phyloP scores from a whole-genome alignment of 2,113 vertebrate genomes.

The Anguilla japonica region DNA sequence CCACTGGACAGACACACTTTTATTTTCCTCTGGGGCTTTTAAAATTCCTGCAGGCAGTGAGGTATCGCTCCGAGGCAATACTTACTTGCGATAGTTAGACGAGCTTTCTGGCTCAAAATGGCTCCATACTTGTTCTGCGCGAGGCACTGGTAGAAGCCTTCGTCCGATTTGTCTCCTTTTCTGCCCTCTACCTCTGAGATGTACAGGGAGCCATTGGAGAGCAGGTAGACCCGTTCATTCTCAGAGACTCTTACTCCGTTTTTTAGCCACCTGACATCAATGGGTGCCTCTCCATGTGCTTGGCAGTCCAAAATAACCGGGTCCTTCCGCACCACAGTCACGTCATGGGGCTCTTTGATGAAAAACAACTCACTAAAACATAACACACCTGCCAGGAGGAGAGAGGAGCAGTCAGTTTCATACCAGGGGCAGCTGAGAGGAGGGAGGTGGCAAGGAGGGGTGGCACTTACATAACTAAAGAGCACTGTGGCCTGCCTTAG shows the following conservation, averaged over 20 bases:
- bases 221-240: constrained; percentile 74
- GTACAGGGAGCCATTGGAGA: constrained; percentile 87
- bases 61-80: constrained; percentile 40
- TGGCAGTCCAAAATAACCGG: constrained; percentile 84
- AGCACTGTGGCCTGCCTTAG: neutral
- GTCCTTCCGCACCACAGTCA: constrained; percentile 76
- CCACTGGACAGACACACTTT: neutral
- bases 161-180: constrained; percentile 77
- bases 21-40: neutral
- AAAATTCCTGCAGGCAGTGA: neutral
- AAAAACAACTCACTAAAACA: constrained; percentile 91
- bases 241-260: constrained; percentile 80
- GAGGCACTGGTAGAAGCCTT: constrained; percentile 93
- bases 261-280: constrained; percentile 87
- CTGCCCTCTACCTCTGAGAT: constrained; percentile 81
- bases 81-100: constrained; percentile 90
- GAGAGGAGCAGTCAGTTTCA: neutral
- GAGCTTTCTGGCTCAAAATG: constrained; percentile 92
- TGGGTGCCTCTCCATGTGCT: constrained; percentile 83
- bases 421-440: neutral
- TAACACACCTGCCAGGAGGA: constrained; percentile 68
- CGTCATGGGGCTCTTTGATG: constrained; percentile 84
- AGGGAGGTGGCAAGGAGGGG: neutral
- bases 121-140: constrained; percentile 90
- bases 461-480: neutral